Evolutionary conservation across 2,113 vertebrate genomes (phyloP).

Genomic region (Mustelus asterias): DNA sequence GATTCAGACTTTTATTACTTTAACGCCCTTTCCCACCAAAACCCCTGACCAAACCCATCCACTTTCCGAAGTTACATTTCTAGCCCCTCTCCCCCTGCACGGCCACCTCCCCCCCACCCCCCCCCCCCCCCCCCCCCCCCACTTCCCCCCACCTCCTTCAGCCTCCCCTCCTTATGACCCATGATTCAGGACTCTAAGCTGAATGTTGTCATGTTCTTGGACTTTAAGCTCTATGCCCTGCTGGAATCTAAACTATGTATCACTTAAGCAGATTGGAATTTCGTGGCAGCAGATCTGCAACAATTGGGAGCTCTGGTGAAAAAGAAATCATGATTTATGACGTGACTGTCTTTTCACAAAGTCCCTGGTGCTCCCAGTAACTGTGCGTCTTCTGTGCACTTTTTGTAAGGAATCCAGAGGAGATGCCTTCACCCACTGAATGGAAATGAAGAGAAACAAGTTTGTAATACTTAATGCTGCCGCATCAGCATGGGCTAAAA

Average conservation of each 20-base stretch:
- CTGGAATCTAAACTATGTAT: background rate
- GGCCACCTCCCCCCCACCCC: no score
- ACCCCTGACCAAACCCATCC: background rate
- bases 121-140: rapidly evolving
- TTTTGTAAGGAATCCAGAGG: background rate
- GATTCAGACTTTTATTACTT: background rate
- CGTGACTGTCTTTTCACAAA: background rate
- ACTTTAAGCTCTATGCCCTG: background rate
- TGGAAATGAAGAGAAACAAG: background rate
- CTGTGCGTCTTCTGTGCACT: background rate
- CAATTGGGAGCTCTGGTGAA: background rate
- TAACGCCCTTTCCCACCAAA: background rate
- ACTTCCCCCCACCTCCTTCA: no score
- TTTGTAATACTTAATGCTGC: background rate
- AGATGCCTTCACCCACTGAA: background rate
- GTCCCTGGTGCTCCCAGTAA: background rate
- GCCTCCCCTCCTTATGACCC: background rate
- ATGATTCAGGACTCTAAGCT: background rate
- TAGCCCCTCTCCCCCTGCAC: no score
- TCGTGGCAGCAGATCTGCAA: background rate
- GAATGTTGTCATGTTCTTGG: background rate
- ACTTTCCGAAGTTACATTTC: background rate
- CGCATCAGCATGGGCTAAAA: background rate
- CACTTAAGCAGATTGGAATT: background rate
- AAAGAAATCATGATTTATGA: background rate